Evolutionary conservation across 2,797 vertebrate species (phyloP).

Genomic region (Eulemur rubriventer): DNA sequence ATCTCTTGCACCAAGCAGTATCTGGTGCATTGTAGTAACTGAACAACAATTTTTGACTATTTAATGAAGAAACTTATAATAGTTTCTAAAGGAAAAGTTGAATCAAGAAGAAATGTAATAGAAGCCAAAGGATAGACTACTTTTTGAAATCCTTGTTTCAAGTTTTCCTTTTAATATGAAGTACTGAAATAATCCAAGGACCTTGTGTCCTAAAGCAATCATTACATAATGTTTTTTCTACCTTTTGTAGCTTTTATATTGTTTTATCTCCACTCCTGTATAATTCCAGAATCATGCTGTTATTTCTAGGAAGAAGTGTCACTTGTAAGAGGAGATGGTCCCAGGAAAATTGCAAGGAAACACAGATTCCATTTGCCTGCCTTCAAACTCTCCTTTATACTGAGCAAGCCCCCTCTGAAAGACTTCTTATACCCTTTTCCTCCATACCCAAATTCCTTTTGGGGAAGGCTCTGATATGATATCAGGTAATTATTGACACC

Average conservation of each 20-base stretch:
- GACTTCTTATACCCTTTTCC: accelerated
- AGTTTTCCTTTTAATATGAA: background rate
- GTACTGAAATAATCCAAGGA: background rate
- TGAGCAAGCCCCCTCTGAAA: background rate
- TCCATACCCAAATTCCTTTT: background rate
- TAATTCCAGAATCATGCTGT: background rate
- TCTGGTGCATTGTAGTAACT: background rate
- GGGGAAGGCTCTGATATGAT: background rate
- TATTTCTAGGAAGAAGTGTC: background rate
- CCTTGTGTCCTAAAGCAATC: background rate
- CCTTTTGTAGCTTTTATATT: background rate
- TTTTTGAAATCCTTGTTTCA: constrained; percentile 7
- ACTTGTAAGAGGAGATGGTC: background rate
- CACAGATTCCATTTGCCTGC: background rate
- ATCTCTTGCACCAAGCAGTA: background rate
- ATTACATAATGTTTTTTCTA: background rate
- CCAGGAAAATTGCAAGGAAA: background rate
- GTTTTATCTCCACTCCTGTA: background rate
- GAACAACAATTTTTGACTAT: background rate
- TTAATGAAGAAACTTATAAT: background rate
- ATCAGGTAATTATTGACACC: background rate
- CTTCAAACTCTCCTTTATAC: background rate
- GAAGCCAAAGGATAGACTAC: background rate
- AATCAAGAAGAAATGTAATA: constrained; percentile 5
- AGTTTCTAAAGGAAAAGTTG: background rate